Base-by-base conservation (phyloP, 2,888 invertebrate genomes). In the Chloroclystis v-ata region DNA sequence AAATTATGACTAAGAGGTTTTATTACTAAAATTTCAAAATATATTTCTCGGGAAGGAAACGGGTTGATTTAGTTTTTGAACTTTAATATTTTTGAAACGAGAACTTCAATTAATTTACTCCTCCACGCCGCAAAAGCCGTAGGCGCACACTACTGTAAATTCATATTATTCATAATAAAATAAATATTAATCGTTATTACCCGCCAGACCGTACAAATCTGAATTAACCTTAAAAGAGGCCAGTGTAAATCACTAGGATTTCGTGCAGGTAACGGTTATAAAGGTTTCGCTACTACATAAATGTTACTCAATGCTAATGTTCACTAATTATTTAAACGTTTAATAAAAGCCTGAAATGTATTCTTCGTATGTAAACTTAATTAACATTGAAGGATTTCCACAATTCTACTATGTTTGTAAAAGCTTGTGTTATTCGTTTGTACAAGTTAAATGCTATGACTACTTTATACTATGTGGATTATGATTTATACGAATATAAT, bases 291-390 rank as follows among this genome's bases (percentile, higher is more conserved):
- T 4, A 20, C 20, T 26, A 26, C 26, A 4, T 54, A 57, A 49
- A 42, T 38, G 49, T 16, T 52, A 62, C 62, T 57, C 41, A 59
- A 63, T 64, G 65, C 50, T 56, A 63, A 65, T 65, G 35, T 25
- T 26, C 39, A 47, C 57, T 63, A 43, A 44, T 51, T 61, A 67
- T 62, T 64, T 51, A 46, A 59, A 53, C 35, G 43, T 45, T 55
- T 38, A 48, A 54, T 54, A 24, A 24, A 8, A 35, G 20, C 16
- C 20, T 33, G n/a, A 4, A 16, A 33, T 16, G 5, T n/a, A 16
- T 33, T 33, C n/a, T 14, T 28, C 28, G n/a, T 47, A 11, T 24
- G 37, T 28, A 44, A 53, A 46, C 53, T 6, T 33, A 16, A 28
- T 33, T 33, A 16, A 32, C 14, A n/a, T n/a, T 33, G n/a, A 33